Base-by-base conservation (phyloP, 2,797 vertebrate genomes). In the Cirrhinus mrigala region DNA sequence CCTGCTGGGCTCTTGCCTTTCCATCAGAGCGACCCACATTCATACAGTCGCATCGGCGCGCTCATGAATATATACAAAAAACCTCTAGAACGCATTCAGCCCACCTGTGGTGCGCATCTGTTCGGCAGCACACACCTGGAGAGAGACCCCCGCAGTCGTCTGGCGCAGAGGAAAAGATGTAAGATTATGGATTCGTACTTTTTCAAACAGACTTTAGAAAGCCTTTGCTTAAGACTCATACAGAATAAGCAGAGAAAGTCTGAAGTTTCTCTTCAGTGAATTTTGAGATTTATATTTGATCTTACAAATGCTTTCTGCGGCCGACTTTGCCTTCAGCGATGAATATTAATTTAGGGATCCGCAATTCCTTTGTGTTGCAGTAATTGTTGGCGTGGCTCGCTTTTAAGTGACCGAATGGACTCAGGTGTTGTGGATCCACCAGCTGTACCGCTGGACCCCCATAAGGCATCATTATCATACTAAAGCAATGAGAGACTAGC, bases 381-480 rank as follows among this genome's bases (percentile, higher is more conserved):
- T 66, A 81, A 64, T 48, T 79, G 24, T 79, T 29, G 15, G 20
- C 1, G 14, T 27, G 48, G 50, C 50, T 81, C 82, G 40, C 82
- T 66, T 62, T 64, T 27, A 66, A 76, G 70, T 29, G 70, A n/a
- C 8, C 1, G n/a, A 73, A 73, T 0, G 70, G 81, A 46, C 62
- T 79, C 56, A 68, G 85, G 79, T 86, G 69, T 60, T 79, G 60
- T 60, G 66, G 73, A 89, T 71, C 78, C 74, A 76, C 44, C 58
- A 76, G 70, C 76, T 80, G 74, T 29, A 82, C 62, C 44, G 73
- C 37, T 22, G 82, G 64, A 56, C n/a, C 85, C 81, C 58, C 73
- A 52, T 56, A 86, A 81, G 81, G 77, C 74, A 76, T 78, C 50
- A 88, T 89, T 82, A 86, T 73, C 87, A 81, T 88, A 77, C 44